Conservation (phyloP, 2,888 invertebrate genomes). For the Morpho achilles region DNA sequence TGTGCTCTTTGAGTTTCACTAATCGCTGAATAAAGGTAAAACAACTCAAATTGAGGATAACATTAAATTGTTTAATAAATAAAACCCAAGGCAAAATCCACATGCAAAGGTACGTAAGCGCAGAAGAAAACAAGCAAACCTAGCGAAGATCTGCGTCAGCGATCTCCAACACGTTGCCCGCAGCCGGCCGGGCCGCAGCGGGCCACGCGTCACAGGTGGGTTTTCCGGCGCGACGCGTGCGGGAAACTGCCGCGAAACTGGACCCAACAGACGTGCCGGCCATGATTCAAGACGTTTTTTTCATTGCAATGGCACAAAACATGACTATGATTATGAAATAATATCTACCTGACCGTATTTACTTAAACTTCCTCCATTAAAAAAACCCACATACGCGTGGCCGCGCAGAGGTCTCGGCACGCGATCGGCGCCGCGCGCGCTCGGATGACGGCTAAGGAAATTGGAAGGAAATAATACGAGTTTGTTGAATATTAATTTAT, state of each 20-base stretch:
- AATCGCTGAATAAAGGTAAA: not conserved
- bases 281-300: slow-evolving; percentile 21
- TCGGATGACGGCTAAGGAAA: too few species aligned
- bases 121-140: not conserved
- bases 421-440: not conserved
- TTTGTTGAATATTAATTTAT: too few species aligned
- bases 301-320: slow-evolving; percentile 4
- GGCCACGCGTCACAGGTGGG: slow-evolving; percentile 1
- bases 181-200: not conserved
- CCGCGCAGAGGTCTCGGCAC: slow-evolving; percentile 8
- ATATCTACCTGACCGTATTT: slow-evolving; percentile 10
- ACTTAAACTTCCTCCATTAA: slow-evolving; percentile 12
- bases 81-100: slow-evolving; percentile 9
- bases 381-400: slow-evolving; percentile 18
- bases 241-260: slow-evolving; percentile 11
- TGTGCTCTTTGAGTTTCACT: too few species aligned
- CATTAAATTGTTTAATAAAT: not conserved
- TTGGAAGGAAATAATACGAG: too few species aligned
- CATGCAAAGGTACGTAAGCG: slow-evolving; percentile 1
- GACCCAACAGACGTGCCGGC: not conserved
- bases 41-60: slow-evolving; percentile 6
- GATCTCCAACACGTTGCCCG: not conserved
- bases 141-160: not conserved
- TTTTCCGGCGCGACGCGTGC: slow-evolving; percentile 3
- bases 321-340: slow-evolving; percentile 25